Conservation (phyloP, 1,140 invertebrate genomes). For the Neodiprion lecontei region DNA sequence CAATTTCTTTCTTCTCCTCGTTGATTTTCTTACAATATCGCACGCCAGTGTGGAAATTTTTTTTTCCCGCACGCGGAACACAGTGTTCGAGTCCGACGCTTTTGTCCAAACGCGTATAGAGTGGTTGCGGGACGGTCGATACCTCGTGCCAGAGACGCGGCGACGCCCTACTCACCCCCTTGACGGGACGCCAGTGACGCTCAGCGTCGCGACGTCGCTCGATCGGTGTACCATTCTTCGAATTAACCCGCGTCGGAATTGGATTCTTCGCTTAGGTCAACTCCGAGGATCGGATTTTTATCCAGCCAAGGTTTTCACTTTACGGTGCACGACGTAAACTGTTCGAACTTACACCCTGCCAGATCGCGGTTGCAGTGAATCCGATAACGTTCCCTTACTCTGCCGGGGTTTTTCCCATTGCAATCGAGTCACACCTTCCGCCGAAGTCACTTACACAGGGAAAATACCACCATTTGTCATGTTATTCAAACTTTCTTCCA, state of each 20-base stretch:
- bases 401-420: too few species aligned
- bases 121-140: constrained; percentile 51
- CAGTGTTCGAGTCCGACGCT: background rate
- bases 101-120: background rate
- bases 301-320: background rate
- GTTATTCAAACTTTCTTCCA: too few species aligned
- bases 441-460: too few species aligned
- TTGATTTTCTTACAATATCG: too few species aligned
- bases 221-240: background rate
- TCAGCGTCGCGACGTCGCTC: constrained; percentile 38
- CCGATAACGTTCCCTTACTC: too few species aligned
- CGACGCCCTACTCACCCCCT: constrained; percentile 58
- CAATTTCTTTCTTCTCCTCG: too few species aligned
- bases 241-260: background rate
- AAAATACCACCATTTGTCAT: too few species aligned
- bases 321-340: too few species aligned
- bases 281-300: background rate
- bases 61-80: background rate
- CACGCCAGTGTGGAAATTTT: too few species aligned
- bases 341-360: too few species aligned
- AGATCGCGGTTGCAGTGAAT: too few species aligned
- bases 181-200: constrained; percentile 47
- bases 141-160: constrained; percentile 60
- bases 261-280: background rate
- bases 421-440: too few species aligned